Percentiles rank a stretch among this genome's conserved stretches.
Conservation (phyloP, 2,888 invertebrate species). For the Clostera curtula region DNA sequence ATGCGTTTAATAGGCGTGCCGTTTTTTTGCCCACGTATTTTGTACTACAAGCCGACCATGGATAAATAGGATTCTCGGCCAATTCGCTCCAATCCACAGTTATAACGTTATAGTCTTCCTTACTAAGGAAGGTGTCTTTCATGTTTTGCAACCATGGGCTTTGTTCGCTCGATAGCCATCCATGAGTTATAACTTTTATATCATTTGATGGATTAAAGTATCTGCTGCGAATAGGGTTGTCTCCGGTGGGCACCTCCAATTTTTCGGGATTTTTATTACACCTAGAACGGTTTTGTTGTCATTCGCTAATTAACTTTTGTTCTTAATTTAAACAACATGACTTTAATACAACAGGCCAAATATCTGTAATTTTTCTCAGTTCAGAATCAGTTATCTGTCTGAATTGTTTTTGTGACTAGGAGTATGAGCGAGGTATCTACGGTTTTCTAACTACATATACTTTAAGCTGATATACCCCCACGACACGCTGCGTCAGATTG, state of each 20-base stretch:
- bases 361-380: too few species aligned
- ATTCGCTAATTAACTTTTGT: too few species aligned
- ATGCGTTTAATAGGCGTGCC: constrained; percentile 38
- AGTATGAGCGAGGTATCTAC: too few species aligned
- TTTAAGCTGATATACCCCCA: too few species aligned
- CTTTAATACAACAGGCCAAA: too few species aligned
- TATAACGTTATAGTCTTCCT: constrained; percentile 65
- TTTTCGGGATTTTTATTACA: too few species aligned
- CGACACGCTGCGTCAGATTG: too few species aligned
- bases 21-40: constrained; percentile 55
- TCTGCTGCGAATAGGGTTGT: constrained; percentile 27
- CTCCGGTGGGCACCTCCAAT: constrained; percentile 31
- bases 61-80: constrained; percentile 50
- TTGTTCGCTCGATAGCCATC: constrained; percentile 62
- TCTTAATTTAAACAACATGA: too few species aligned
- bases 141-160: constrained; percentile 51
- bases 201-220: constrained; percentile 54
- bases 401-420: too few species aligned
- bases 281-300: too few species aligned
- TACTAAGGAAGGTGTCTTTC: constrained; percentile 52
- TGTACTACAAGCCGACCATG: constrained; percentile 55
- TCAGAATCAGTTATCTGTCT: too few species aligned
- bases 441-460: too few species aligned
- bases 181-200: constrained; percentile 70
- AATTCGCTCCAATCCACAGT: constrained; percentile 64